Evolutionary conservation across 1,140 invertebrate genomes (phyloP), one percentile per base, ranked within the genome.

Genomic region (Brachionus rotundiformis): DNA sequence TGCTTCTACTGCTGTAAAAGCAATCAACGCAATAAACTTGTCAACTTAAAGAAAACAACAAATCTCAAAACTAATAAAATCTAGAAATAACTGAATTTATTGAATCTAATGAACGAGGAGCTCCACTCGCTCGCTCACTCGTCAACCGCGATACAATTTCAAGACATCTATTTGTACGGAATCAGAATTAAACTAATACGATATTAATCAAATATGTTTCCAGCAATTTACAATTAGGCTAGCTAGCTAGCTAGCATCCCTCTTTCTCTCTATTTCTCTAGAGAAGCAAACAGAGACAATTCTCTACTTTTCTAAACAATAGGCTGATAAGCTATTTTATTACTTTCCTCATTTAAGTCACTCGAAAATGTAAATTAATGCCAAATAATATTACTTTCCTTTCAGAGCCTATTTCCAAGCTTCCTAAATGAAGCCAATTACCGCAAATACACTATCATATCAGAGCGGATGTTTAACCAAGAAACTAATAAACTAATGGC

Each of bases 301-400:
- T 31, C 29, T 68, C 11, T n/a, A n/a, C 29, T 31, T 36, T 68
- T 33, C 29, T 11, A 63, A 27, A 63, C 25, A 68, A 36, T 68
- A 68, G n/a, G 29, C 33, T 68, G 29, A 68, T 68, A 36, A 68
- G 29, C 33, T 68, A 36, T 68, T 68, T 68, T 41, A 19, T 68
- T 36, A 36, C 31, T 33, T 36, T 68, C 31, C 33, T 19, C 33
- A 39, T 68, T 68, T 68, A 36, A 68, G 63, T 73, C 68, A 73
- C 68, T 73, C 27, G 19, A 73, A 73, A 73, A 73, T 73, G 68
- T 73, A 73, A 73, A 73, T 73, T 73, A 73, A 73, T 73, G 36
- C 41, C 39, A 16, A 6, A 19, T 16, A n/a, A 44, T 73, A 73
- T 73, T 73, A 73, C 39, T 73, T 73, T 73, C 68, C 68, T 73